These are phyloP conservation scores for Equus przewalskii DNA, from an alignment of 2,113 vertebrate species.

Conservation along the genomic window DNA sequence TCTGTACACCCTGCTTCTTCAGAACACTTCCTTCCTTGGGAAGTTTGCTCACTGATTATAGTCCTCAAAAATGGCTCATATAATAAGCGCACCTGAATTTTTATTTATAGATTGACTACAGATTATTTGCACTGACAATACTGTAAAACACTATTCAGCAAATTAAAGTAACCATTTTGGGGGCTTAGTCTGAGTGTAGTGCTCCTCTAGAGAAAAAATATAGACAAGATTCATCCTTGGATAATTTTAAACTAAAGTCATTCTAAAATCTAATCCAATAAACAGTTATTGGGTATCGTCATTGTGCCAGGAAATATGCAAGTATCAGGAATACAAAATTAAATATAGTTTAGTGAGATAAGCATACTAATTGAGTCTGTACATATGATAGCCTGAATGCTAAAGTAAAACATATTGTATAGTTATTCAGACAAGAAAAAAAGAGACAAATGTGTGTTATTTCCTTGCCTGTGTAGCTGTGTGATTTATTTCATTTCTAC, in stretches of 20 bases:
- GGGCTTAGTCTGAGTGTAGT: neutral
- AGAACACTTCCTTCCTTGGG: too few relatives aligned
- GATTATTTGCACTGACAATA: too few relatives aligned
- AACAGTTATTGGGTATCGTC: neutral
- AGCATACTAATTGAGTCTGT: neutral
- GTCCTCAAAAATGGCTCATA: too few relatives aligned
- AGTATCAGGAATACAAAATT: neutral
- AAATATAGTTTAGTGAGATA: neutral
- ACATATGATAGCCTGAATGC: neutral
- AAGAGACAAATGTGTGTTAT: neutral
- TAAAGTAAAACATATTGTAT: neutral
- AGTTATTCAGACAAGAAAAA: neutral
- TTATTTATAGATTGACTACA: too few relatives aligned
- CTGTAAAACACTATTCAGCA: neutral
- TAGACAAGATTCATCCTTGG: neutral
- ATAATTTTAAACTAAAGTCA: neutral
- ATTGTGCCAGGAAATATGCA: neutral
- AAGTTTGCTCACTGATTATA: too few relatives aligned
- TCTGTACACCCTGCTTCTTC: too few relatives aligned
- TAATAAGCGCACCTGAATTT: too few relatives aligned
- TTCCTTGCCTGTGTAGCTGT: neutral
- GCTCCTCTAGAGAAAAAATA: neutral
- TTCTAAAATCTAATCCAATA: neutral
- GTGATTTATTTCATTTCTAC: conserved; percentile 10
- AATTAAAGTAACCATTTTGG: neutral